Percentiles rank a stretch among this genome's conserved stretches.
Evolutionary conservation across 2,797 vertebrate genomes (phyloP).

Genomic region (Prunella strophiata): DNA sequence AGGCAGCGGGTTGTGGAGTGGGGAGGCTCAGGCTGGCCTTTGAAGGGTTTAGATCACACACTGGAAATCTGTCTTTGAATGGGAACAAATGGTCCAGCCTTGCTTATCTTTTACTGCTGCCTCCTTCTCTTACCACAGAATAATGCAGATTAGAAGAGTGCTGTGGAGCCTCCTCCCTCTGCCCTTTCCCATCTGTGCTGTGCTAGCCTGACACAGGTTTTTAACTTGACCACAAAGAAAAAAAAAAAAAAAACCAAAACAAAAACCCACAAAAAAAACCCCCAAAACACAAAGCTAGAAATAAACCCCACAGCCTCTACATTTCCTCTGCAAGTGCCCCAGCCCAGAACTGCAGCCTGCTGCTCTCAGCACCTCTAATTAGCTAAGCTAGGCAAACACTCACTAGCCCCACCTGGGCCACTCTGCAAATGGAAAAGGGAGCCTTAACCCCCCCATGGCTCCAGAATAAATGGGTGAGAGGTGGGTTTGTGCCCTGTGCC

Average conservation of each 20-base stretch:
- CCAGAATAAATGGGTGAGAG: background rate
- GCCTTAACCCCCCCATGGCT: background rate
- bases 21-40: background rate
- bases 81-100: background rate
- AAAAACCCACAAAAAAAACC: background rate
- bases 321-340: slow-evolving; percentile 10
- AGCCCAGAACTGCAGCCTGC: slow-evolving; percentile 2
- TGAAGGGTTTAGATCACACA: background rate
- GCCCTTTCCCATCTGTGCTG: slow-evolving; percentile 7
- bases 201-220: slow-evolving; percentile 3
- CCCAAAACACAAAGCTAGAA: background rate
- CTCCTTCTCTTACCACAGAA: background rate
- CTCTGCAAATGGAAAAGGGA: background rate
- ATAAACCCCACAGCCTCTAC: background rate
- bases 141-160: background rate
- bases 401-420: slow-evolving; percentile 60
- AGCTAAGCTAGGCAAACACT: slow-evolving; percentile 32
- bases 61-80: background rate
- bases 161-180: background rate
- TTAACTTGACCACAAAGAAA: background rate
- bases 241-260: no score
- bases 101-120: background rate
- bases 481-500: background rate
- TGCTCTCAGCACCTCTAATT: slow-evolving; percentile 20
- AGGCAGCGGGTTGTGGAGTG: background rate